Evolutionary conservation across 37 sponge, comb jelly and placozoan species (phyloP).

Genomic region (Crambe crambe): DNA sequence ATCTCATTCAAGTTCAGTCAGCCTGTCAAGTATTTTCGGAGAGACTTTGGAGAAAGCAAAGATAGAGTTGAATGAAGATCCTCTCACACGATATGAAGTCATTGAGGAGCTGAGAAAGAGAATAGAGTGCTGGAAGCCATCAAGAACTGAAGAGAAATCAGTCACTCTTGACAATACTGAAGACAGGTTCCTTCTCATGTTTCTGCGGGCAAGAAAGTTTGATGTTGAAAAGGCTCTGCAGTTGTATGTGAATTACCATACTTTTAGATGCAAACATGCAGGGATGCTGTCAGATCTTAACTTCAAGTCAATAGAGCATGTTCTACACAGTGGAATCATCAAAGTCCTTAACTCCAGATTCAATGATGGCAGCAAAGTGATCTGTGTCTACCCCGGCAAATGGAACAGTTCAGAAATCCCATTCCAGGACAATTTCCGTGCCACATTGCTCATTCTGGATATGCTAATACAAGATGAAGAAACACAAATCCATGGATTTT

Average conservation of each 20-base stretch:
- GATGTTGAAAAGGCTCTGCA: slow-evolving; percentile 50
- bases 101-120: slow-evolving; percentile 17
- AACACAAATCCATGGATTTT: slow-evolving; percentile 67
- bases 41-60: slow-evolving; percentile 44
- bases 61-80: slow-evolving; percentile 39
- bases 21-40: slow-evolving; percentile 21
- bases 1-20: too few relatives aligned
- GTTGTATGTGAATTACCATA: slow-evolving; percentile 53
- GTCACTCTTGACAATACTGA: slow-evolving; percentile 17
- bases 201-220: slow-evolving; percentile 67
- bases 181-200: slow-evolving; percentile 50
- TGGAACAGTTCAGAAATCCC: slow-evolving; percentile 6
- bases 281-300: slow-evolving; percentile 15
- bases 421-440: slow-evolving; percentile 10
- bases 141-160: not conserved
- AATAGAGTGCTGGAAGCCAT: not conserved
- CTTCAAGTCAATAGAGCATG: not conserved
- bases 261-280: slow-evolving; percentile 34
- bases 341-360: slow-evolving; percentile 1
- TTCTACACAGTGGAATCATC: slow-evolving; percentile 19
- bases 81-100: slow-evolving; percentile 5
- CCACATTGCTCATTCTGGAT: slow-evolving; percentile 42
- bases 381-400: slow-evolving; percentile 8
- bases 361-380: slow-evolving; percentile 9
- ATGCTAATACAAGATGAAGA: slow-evolving; percentile 68